Base-by-base conservation (phyloP, 2,888 invertebrate genomes). In the Leptinotarsa haldemani region DNA sequence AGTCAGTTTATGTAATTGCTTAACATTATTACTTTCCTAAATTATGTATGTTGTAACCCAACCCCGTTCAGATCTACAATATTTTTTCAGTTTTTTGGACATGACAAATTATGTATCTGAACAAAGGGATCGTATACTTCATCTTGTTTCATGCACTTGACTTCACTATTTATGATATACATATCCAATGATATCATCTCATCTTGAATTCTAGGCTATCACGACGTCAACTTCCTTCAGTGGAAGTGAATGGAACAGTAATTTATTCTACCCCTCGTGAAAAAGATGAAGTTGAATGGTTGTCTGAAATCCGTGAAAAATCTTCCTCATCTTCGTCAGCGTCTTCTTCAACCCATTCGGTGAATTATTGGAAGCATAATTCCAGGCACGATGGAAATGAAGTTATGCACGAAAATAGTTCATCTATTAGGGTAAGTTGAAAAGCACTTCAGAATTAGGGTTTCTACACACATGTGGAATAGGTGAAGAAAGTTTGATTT, bases 201-300 rank as follows among this genome's bases (percentile, higher is more conserved):
- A 20, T 53, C 12, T 53, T 18, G 4, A 50, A 56, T 22, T 78
- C 69, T 73, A 87, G 88, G 70, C 88, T 96, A 61, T 91, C 94
- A 1, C 89, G 95, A 75, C 91, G 93, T 80, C 92, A 94, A 81
- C 88, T 95, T 69, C 95, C 95, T 0, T 88, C 91, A 67, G 92
- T 92, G 46, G 92, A 92, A 73, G 86, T 90, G 16, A 94, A 95
- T 83, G 94, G 95, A 12, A 90, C 92, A 40, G 91, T 96, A 5
- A 90, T 94, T 77, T 95, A 95, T 86, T 92, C 94, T 12, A 84
- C 85, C 50, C 85, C 87, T 71, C 79, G 81, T 22, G 87, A 88
- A 85, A 92, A 93, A 63, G 90, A 93, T 12, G 95, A 95, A 85
- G 90, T 94, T 50, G 94, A 94, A 71, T 95, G 95, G 94, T 92